A percentile compares a stretch with the other conserved stretches of the same genome.
Conservation (phyloP, 1,140 invertebrate genomes). For the Agrilus planipennis region DNA sequence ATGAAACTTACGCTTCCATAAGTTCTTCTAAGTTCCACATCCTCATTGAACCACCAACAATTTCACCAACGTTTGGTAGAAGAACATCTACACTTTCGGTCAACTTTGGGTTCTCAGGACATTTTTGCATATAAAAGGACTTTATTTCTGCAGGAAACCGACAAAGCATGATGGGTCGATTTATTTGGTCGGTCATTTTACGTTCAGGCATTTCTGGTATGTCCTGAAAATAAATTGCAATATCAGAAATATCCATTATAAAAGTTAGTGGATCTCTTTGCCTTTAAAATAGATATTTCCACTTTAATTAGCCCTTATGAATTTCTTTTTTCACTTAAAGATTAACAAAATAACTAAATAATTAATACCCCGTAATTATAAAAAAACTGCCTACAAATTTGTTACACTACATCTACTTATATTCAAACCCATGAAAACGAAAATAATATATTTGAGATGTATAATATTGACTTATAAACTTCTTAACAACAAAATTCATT, state of each 20-base stretch:
- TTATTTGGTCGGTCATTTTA: conserved; percentile 97
- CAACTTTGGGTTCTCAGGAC: conserved; percentile 67
- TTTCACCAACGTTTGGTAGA: conserved; percentile 96
- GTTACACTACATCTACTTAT: too few species aligned
- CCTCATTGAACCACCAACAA: conserved; percentile 99
- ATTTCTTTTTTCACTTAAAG: too few species aligned
- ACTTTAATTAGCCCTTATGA: too few species aligned
- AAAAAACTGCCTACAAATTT: conserved; percentile 5
- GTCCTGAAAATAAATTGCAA: conserved; percentile 50
- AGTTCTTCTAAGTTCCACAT: conserved; percentile 83
- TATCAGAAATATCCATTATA: too few species aligned
- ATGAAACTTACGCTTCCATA: conserved; percentile 48
- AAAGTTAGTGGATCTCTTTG: too few species aligned
- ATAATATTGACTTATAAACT: too few species aligned
- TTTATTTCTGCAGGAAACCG: conserved; percentile 93
- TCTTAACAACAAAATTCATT: too few species aligned
- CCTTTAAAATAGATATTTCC: too few species aligned
- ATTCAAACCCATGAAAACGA: too few species aligned
- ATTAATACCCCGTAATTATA: too few species aligned
- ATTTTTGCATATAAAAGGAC: conserved; percentile 95
- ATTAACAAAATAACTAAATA: too few species aligned
- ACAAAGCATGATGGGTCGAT: conserved; percentile 90
- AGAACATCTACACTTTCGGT: conserved; percentile 97
- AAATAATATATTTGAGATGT: too few species aligned
- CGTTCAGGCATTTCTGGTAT: conserved; percentile 98